Evolutionary conservation across 1,140 invertebrate genomes (phyloP).

Genomic region (Meloidogyne chitwoodi): DNA sequence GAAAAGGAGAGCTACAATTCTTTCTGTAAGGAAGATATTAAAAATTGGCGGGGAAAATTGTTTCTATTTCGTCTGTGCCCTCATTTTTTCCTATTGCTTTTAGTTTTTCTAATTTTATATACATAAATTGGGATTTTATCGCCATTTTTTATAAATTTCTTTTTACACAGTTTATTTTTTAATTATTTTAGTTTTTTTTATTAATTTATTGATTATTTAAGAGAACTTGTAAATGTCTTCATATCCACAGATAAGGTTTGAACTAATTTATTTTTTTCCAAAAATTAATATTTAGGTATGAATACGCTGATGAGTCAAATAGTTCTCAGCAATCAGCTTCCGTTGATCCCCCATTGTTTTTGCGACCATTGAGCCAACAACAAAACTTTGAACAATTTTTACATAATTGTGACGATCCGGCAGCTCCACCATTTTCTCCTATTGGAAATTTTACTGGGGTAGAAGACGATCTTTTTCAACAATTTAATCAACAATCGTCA

Average conservation of each 20-base stretch:
- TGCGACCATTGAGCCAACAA: neutral
- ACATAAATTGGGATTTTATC: neutral
- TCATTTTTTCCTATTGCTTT: neutral
- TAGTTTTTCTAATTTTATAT: neutral
- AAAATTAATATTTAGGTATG: slow-evolving; percentile 10
- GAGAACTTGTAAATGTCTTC: neutral
- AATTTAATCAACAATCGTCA: neutral
- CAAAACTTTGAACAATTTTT: neutral
- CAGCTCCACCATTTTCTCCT: neutral
- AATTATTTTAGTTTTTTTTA: neutral
- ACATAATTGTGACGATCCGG: neutral
- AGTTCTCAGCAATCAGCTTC: slow-evolving; percentile 1
- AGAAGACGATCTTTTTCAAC: neutral
- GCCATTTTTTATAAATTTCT: neutral
- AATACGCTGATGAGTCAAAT: slow-evolving; percentile 16
- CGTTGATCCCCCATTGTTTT: slow-evolving; percentile 8
- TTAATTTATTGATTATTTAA: neutral
- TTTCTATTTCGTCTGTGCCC: neutral
- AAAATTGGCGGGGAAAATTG: neutral
- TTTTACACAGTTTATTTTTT: neutral
- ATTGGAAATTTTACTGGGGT: neutral
- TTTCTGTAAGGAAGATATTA: neutral
- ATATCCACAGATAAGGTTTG: neutral
- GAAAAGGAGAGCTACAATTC: too few relatives aligned
- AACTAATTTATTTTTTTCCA: neutral